A percentile compares a stretch with the other conserved stretches of the same genome.
Evolutionary conservation across 2,888 invertebrate species (phyloP).

Genomic region (Tetragnatha montana): DNA sequence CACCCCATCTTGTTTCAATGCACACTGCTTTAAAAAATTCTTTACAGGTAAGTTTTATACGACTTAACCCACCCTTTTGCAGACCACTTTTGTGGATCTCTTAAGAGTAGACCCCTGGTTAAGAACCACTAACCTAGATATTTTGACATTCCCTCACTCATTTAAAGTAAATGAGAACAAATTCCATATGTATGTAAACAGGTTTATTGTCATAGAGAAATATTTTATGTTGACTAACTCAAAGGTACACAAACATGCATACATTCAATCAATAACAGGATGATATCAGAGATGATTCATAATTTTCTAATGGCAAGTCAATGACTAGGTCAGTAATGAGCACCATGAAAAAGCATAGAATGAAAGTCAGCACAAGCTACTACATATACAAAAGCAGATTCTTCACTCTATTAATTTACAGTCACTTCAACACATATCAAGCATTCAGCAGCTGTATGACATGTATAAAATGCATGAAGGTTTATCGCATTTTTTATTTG

Average conservation of each 20-base stretch:
- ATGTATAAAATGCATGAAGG: conserved; percentile 10
- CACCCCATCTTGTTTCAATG: too few species aligned
- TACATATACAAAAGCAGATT: conserved; percentile 55
- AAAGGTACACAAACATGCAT: conserved; percentile 69
- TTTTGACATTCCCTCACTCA: too few species aligned
- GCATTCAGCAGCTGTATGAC: neutral
- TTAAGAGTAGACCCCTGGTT: too few species aligned
- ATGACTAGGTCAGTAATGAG: conserved; percentile 66
- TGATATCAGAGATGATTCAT: conserved; percentile 60
- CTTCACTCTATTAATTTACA: conserved; percentile 41
- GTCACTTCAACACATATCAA: conserved; percentile 26
- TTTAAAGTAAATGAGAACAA: conserved; percentile 1
- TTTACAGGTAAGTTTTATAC: too few species aligned
- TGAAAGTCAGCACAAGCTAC: conserved; percentile 52
- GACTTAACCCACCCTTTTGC: too few species aligned
- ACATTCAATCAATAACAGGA: conserved; percentile 63
- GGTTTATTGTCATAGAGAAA: conserved; percentile 68
- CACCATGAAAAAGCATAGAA: conserved; percentile 58
- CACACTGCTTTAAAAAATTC: too few species aligned
- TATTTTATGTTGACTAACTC: conserved; percentile 69
- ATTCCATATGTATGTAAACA: conserved; percentile 52
- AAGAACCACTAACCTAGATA: too few species aligned
- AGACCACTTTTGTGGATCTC: too few species aligned
- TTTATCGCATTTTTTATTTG: neutral
- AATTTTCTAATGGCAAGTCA: conserved; percentile 69